These are phyloP conservation scores for Venusia cambrica DNA, from an alignment of 2,888 invertebrate species.

Conservation along the genomic window DNA sequence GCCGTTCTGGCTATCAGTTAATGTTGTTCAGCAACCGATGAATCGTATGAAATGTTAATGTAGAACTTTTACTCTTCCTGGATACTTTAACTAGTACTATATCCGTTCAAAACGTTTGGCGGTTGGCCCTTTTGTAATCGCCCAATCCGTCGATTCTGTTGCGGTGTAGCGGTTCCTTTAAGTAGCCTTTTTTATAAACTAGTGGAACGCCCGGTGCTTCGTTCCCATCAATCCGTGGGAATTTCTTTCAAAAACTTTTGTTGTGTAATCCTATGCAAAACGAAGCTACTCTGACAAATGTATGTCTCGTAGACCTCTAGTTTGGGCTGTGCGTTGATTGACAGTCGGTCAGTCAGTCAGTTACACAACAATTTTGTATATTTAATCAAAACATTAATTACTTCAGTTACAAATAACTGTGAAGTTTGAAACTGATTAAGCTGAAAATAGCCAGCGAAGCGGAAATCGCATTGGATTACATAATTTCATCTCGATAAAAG, in stretches of 20 bases:
- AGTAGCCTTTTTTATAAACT: too few relatives aligned
- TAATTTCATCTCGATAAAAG: slow-evolving; percentile 34
- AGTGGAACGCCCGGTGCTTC: too few relatives aligned
- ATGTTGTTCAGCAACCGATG: slow-evolving; percentile 15
- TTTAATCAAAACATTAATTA: slow-evolving; percentile 25
- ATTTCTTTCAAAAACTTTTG: too few relatives aligned
- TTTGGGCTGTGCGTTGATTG: too few relatives aligned
- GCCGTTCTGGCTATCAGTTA: slow-evolving; percentile 23
- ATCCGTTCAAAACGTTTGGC: slow-evolving; percentile 40
- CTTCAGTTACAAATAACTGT: slow-evolving; percentile 21
- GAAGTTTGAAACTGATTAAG: slow-evolving; percentile 22
- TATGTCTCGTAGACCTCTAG: too few relatives aligned
- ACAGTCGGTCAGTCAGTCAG: too few relatives aligned
- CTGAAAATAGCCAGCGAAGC: slow-evolving; percentile 14
- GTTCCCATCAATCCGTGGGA: too few relatives aligned
- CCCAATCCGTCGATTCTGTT: slow-evolving; percentile 38
- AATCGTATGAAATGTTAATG: slow-evolving; percentile 41
- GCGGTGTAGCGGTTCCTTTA: too few relatives aligned
- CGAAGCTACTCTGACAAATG: too few relatives aligned
- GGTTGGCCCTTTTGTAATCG: slow-evolving; percentile 56
- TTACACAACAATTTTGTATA: slow-evolving; percentile 19
- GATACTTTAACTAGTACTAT: slow-evolving; percentile 54
- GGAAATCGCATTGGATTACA: slow-evolving; percentile 31
- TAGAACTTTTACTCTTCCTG: slow-evolving; percentile 35
- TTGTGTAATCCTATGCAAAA: too few relatives aligned